Conservation (phyloP, 2,113 vertebrate species). For the Protobothrops mucrosquamatus region DNA sequence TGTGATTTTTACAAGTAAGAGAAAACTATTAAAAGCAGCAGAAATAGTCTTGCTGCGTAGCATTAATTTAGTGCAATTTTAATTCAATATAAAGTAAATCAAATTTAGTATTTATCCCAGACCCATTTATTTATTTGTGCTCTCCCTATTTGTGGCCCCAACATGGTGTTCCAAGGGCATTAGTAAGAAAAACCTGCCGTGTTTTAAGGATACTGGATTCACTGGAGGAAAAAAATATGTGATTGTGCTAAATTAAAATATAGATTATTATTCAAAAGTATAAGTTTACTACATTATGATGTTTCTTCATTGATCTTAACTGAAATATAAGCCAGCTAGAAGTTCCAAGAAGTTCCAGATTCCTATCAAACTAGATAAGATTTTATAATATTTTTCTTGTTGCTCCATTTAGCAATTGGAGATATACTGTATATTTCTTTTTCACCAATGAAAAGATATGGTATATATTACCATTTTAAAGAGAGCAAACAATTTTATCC, state of each 20-base stretch:
- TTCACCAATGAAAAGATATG: background rate
- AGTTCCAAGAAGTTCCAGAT: background rate
- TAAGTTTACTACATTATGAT: background rate
- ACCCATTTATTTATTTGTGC: background rate
- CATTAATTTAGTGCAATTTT: background rate
- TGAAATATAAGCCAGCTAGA: background rate
- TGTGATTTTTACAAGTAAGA: background rate
- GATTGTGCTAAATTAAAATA: background rate
- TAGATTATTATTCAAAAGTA: background rate
- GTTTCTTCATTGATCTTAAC: background rate
- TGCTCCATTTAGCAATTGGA: background rate
- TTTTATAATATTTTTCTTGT: background rate
- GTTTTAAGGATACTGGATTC: background rate
- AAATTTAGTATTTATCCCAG: background rate
- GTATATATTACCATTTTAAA: background rate
- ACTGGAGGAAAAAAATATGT: background rate
- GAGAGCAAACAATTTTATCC: background rate
- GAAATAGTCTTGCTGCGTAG: background rate
- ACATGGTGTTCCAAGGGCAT: background rate
- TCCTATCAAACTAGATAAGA: background rate
- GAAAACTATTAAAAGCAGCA: background rate
- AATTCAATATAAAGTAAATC: background rate
- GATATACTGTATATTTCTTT: background rate
- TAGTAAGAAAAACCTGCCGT: background rate
- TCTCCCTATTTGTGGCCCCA: background rate